A percentile compares a stretch with the other conserved stretches of the same genome.
These are phyloP conservation scores for Gasterosteus aculeatus DNA, from an alignment of 2,113 vertebrate genomes.

Conservation along the genomic window DNA sequence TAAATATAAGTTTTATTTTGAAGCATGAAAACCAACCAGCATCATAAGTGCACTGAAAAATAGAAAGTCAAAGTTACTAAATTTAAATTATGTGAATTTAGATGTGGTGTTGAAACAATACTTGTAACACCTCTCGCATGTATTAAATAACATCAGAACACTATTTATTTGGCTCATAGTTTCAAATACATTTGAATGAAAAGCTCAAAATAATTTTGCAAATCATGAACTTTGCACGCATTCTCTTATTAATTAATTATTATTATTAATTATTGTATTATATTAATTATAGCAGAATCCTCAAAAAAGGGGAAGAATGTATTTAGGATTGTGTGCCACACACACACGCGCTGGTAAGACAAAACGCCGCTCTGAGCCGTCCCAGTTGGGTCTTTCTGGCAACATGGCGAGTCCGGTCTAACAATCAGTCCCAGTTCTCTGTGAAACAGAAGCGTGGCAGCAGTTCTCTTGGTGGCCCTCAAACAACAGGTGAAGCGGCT, in stretches of 20 bases:
- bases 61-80: too few species aligned
- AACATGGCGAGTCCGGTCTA: conserved; percentile 52
- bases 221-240: background rate
- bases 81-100: background rate
- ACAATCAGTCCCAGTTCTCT: conserved; percentile 61
- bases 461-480: conserved; percentile 50
- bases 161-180: background rate
- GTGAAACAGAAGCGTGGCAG: conserved; percentile 59
- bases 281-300: background rate
- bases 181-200: background rate
- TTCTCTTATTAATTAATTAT: background rate
- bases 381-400: conserved; percentile 65
- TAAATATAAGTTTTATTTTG: too few species aligned
- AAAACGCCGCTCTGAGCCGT: background rate
- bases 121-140: background rate
- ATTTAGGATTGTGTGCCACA: background rate
- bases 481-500: conserved; percentile 67
- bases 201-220: background rate
- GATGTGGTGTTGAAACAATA: background rate
- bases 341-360: background rate
- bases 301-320: background rate
- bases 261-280: too few species aligned
- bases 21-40: too few species aligned
- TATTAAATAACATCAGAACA: background rate
- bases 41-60: too few species aligned